These are phyloP conservation scores for Emydocephalus ijimae DNA, from an alignment of 2,113 vertebrate genomes.

Conservation along the genomic window DNA sequence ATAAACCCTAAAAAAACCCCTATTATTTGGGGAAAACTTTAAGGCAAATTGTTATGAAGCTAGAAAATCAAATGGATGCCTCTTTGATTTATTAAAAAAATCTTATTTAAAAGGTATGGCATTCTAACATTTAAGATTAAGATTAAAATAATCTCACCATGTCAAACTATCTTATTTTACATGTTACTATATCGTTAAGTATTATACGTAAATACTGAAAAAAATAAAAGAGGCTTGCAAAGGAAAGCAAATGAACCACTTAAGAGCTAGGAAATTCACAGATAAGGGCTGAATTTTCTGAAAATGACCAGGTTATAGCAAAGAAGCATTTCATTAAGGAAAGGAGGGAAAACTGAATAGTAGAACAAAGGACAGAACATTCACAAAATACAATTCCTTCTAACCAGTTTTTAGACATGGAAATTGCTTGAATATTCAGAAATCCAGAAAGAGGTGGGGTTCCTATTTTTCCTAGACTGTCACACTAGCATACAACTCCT, in stretches of 20 bases:
- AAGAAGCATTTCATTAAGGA: neutral
- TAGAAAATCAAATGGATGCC: neutral
- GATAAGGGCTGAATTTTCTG: neutral
- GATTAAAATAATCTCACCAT: neutral
- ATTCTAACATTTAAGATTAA: neutral
- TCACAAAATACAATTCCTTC: neutral
- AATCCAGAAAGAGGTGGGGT: neutral
- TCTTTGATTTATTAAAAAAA: neutral
- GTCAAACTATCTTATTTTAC: neutral
- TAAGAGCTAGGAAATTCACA: too few species aligned
- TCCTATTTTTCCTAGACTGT: neutral
- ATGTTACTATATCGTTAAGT: neutral
- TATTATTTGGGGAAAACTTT: neutral
- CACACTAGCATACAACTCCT: neutral
- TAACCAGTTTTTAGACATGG: neutral
- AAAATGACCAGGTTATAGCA: neutral
- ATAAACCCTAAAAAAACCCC: neutral
- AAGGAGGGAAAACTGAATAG: too few species aligned
- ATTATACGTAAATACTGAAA: too few species aligned
- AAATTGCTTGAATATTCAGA: neutral
- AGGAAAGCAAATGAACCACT: neutral
- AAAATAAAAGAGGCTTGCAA: neutral
- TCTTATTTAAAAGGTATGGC: neutral
- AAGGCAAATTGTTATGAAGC: neutral
- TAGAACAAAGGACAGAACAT: neutral